These are phyloP conservation scores for Rhinogobio ventralis DNA, from an alignment of 2,797 vertebrate genomes.

Conservation along the genomic window DNA sequence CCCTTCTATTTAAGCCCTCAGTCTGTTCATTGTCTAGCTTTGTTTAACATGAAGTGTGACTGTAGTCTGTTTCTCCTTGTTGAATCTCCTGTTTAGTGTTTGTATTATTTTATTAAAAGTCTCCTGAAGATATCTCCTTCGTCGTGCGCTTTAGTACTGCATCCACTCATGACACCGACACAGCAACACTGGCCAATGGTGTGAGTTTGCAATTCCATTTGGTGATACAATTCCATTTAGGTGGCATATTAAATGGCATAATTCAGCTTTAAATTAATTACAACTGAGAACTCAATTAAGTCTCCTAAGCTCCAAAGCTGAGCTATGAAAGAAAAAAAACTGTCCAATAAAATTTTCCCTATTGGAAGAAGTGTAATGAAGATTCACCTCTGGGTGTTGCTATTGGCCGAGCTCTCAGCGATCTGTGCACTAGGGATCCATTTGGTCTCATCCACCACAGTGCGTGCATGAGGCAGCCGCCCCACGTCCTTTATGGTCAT, in stretches of 20 bases:
- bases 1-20: too few relatives aligned
- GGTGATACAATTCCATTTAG: neutral
- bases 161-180: neutral
- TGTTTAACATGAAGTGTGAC: too few relatives aligned
- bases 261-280: neutral
- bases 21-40: too few relatives aligned
- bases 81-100: too few relatives aligned
- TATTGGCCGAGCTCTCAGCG: constrained; percentile 70
- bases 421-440: constrained; percentile 86
- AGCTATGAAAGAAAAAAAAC: neutral
- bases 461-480: constrained; percentile 89
- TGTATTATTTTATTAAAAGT: too few relatives aligned
- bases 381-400: constrained; percentile 53
- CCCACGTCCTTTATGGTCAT: constrained; percentile 91
- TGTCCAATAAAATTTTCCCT: neutral
- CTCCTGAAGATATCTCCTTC: too few relatives aligned
- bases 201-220: neutral
- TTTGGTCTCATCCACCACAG: constrained; percentile 88
- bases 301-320: neutral
- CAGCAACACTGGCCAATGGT: neutral
- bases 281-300: neutral
- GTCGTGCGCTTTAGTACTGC: too few relatives aligned
- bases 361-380: neutral
- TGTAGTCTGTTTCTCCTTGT: too few relatives aligned
- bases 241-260: neutral